Percentiles rank a stretch among this genome's conserved stretches.
Conservation (phyloP, 1,140 invertebrate genomes). For the Zeugodacus cucurbitae region DNA sequence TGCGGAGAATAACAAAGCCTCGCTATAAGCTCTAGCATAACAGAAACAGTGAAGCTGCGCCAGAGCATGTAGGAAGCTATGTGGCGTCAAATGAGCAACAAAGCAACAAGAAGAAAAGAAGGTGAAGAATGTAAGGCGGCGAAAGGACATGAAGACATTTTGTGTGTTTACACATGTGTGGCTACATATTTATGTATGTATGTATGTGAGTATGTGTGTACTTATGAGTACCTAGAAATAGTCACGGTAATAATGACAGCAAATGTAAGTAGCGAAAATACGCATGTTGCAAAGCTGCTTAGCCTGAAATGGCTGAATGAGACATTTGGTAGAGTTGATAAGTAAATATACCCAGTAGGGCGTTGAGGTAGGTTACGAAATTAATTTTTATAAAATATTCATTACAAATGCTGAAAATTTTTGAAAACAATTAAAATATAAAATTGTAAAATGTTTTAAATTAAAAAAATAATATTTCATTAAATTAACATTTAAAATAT, state of each 20-base stretch:
- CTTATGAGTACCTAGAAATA: neutral
- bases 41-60: neutral
- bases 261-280: neutral
- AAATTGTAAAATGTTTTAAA: too few relatives aligned
- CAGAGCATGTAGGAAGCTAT: neutral
- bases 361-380: neutral
- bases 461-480: too few relatives aligned
- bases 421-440: neutral
- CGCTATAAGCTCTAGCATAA: neutral
- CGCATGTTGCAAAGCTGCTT: neutral
- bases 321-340: neutral
- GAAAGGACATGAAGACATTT: neutral
- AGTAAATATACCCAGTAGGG: neutral
- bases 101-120: neutral
- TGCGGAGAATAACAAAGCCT: neutral
- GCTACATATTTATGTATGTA: neutral
- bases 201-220: neutral
- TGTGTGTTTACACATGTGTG: neutral
- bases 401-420: neutral
- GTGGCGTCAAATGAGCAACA: neutral
- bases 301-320: neutral
- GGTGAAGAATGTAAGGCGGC: neutral
- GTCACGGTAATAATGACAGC: neutral
- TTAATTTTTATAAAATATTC: neutral
- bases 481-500: too few relatives aligned